Evolutionary conservation across 2,113 vertebrate species (phyloP).

Genomic region (Bubo scandiacus): DNA sequence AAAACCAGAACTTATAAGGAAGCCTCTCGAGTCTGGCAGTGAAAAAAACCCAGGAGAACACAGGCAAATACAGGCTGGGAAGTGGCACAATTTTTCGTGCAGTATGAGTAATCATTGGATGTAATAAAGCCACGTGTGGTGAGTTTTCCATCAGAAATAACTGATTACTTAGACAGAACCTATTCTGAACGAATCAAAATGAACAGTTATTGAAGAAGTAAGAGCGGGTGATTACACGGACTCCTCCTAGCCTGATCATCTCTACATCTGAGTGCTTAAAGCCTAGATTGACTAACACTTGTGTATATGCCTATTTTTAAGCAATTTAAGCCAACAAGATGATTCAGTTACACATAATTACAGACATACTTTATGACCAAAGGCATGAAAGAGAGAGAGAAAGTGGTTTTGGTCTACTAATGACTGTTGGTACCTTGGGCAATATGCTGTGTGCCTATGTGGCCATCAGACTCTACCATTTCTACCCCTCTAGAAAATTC

Average conservation of each 20-base stretch:
- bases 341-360: not conserved
- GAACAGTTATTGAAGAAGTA: accelerated
- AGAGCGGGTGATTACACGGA: not conserved
- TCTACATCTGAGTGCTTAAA: not conserved
- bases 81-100: not conserved
- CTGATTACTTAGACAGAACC: not conserved
- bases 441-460: accelerated
- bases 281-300: not conserved
- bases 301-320: not conserved
- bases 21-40: not conserved
- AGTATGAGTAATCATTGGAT: not conserved
- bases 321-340: not conserved
- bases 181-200: not conserved
- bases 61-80: not conserved
- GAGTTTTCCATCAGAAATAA: not conserved
- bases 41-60: not conserved
- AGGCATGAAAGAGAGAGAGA: not conserved
- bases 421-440: no score
- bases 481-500: not conserved
- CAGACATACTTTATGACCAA: not conserved
- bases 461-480: not conserved
- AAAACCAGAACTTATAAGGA: not conserved
- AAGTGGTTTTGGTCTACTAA: not conserved
- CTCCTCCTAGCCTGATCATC: not conserved
- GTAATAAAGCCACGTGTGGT: accelerated